Base-by-base conservation (phyloP, 2,888 invertebrate genomes). In the Dioctria linearis region DNA sequence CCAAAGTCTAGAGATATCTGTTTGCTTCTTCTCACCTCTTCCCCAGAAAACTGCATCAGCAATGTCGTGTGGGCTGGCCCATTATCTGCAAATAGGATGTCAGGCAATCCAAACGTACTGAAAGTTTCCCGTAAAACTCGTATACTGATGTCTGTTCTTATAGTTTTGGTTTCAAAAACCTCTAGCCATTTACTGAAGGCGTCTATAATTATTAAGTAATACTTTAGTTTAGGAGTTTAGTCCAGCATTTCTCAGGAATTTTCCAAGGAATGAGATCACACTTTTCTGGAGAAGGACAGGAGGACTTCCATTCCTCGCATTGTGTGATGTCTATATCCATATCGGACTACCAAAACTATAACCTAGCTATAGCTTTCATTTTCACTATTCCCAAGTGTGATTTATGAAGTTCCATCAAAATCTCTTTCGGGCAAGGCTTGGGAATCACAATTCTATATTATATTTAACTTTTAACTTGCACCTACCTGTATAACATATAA, bases 201-300 rank as follows among this genome's bases (percentile, higher is more conserved):
- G n/a, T 59, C 59, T n/a, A 59, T 59, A 11, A 59, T 25, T 11
- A 59, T 59, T 59, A 59, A 25, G n/a, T 13, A 59, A n/a, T n/a
- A n/a, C n/a, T n/a, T n/a, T n/a, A n/a, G n/a, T n/a, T n/a, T n/a
- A n/a, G n/a, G n/a, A n/a, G n/a, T n/a, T n/a, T n/a, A n/a, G n/a
- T n/a, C n/a, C n/a, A n/a, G n/a, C n/a, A n/a, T n/a, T n/a, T n/a
- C n/a, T n/a, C n/a, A n/a, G n/a, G 59, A 59, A 59, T 59, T 4
- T 25, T 13, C 59, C 59, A 59, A 11, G 59, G 25, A 2, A 11
- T 13, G 13, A 13, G 59, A 11, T 9, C n/a, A n/a, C 9, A 6
- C 13, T 59, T 59, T 4, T 11, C 13, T n/a, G 59, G 59, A 5
- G n/a, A 13, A 59, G 59, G 5, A 59, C 25, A 13, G 13, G 5